These are phyloP conservation scores for Plecturocebus donacophilus DNA, from an alignment of 2,113 vertebrate species.

Conservation along the genomic window DNA sequence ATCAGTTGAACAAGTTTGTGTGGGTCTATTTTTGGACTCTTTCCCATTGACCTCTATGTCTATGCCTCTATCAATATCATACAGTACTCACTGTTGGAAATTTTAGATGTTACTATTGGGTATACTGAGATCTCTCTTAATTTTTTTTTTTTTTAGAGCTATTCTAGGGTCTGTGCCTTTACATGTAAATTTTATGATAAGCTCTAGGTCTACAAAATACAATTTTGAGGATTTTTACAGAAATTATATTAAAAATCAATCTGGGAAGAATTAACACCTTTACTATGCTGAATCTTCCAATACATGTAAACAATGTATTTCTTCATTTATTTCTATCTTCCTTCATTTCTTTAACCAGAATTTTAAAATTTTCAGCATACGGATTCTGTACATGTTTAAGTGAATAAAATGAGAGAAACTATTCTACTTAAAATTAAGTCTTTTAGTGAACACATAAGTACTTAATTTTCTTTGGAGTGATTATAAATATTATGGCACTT, in stretches of 20 bases:
- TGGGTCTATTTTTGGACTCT: neutral
- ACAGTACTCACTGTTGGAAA: neutral
- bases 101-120: neutral
- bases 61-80: neutral
- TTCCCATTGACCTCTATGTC: neutral
- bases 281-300: neutral
- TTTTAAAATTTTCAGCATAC: neutral
- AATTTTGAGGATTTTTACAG: neutral
- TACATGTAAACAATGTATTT: neutral
- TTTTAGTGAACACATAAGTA: neutral
- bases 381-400: neutral
- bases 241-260: neutral
- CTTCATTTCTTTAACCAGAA: neutral
- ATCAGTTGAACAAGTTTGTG: neutral
- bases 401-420: neutral
- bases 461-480: neutral
- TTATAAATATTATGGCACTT: neutral
- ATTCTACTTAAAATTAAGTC: neutral
- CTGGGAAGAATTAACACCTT: neutral
- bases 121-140: neutral
- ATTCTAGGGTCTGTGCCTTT: neutral
- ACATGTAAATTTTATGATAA: neutral
- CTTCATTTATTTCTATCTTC: neutral
- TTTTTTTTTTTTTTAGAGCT: neutral
- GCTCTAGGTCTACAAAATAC: neutral